Base-by-base conservation (phyloP, 2,888 invertebrate species). In the Neoitamus cyanurus region DNA sequence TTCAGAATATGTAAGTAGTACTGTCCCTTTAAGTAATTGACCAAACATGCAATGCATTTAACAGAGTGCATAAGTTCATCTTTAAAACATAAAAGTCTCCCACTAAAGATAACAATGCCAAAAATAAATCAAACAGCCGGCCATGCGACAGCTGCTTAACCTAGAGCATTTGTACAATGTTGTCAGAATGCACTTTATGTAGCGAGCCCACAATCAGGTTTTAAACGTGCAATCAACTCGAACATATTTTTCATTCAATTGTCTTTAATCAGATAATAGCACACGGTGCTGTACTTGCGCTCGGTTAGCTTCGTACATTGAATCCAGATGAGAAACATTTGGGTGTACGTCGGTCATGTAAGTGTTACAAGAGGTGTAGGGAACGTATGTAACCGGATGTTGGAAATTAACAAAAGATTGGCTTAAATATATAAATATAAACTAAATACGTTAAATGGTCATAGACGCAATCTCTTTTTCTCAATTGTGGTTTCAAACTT, bases 241-340 rank as follows among this genome's bases (percentile, higher is more conserved):
- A 78, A 78, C 31, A 48, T 48, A 78, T 78, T 78, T 77, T 78
- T 78, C 48, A 78, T 78, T 83, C 83, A 83, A 83, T 83, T 83
- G 83, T 83, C 70, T 83, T 83, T 83, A 83, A 83, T 83, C 69
- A 83, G 70, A 83, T 83, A 83, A 83, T 83, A n/a, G 69, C 70
- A 58, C 58, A 69, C 69, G 58, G 31, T 13, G 82, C 25, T 28
- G 34, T 68, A 25, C 69, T 34, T 78, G 78, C 15, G 78, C 48
- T 78, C 42, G 34, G 37, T 11, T 46, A 7, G 28, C 13, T 42
- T 34, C 25, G 34, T 36, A 25, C 20, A 78, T 70, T 77, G 58
- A 31, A 78, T 78, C 25, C 31, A 77, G 48, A 46, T 15, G 78
- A 48, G 78, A 58, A n/a, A 46, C 28, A n/a, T 58, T 48, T 13